Base-by-base conservation (phyloP, 2,888 invertebrate genomes). In the Steinernema carpocapsae region DNA sequence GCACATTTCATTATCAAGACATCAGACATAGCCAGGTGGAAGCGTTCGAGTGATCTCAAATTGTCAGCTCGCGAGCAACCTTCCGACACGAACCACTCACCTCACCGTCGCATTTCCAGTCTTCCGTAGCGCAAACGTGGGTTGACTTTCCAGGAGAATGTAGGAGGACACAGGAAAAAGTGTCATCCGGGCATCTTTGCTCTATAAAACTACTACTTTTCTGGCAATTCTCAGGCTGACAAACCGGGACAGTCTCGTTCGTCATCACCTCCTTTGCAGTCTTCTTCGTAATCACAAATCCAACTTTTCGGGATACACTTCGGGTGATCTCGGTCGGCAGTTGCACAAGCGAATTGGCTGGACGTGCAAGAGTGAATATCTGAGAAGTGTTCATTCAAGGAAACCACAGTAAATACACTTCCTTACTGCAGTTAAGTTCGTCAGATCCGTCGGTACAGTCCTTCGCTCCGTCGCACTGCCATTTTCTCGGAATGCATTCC, bases 231-330 rank as follows among this genome's bases (percentile, higher is more conserved):
- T n/a, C n/a, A n/a, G n/a, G n/a, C n/a, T 4, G 4, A 48, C 48
- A 7, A 48, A 64, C 64, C 64, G 14, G 22, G 32, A 37, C 64
- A 64, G 37, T 64, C 19, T 4, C 2, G 59, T 72, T 97, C 97
- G 86, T 97, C 97, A 7, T 94, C 94, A 17, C 94, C 94, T 87
- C 96, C 95, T 0, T 94, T 94, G 87, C 96, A 97, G 88, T 97
- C 96, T 85, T 94, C 94, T 88, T 95, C 94, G 0, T 94, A 95
- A 87, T 97, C 96, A 87, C 64, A 64, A 10, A 89, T 88, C 94
- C 94, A 95, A 88, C 94, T 94, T 71, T 83, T 82, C 0, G 94
- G 94, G 79, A 95, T 95, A 87, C 74, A 74, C 72, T 56, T 72
- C 81, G 32, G 22, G 12, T 19, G 52, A 52, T 52, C 2, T 22